Percentiles rank a stretch among this genome's conserved stretches.
phyloP scores from a whole-genome alignment of 1,140 invertebrate genomes.

The Drosophila oshimai region DNA sequence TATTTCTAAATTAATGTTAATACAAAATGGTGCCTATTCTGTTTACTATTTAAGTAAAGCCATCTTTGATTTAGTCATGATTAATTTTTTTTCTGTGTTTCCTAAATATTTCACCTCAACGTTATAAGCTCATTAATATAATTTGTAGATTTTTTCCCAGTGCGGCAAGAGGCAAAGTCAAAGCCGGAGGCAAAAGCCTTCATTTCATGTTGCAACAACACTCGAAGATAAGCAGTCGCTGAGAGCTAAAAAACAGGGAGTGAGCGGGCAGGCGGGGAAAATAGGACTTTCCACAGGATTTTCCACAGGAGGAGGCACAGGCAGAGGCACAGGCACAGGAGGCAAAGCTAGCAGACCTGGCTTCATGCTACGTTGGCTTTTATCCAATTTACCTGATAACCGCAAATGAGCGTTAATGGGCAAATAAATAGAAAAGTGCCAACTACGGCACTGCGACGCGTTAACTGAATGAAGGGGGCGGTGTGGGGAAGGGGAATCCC shows the following conservation, averaged over 20 bases:
- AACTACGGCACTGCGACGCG: constrained; percentile 70
- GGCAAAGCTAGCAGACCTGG: constrained; percentile 24
- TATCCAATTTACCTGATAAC: constrained; percentile 81
- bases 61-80: no score
- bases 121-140: background rate
- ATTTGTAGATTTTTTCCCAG: constrained; percentile 1
- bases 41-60: no score
- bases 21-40: no score
- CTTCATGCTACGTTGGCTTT: constrained; percentile 80
- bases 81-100: no score
- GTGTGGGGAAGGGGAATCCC: background rate
- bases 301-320: constrained; percentile 20
- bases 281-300: constrained; percentile 19
- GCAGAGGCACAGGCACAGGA: background rate
- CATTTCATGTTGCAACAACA: constrained; percentile 69
- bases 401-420: constrained; percentile 79
- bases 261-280: constrained; percentile 18
- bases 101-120: background rate
- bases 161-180: constrained; percentile 12
- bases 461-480: constrained; percentile 59
- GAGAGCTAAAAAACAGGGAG: background rate
- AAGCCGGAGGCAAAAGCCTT: constrained; percentile 46
- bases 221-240: constrained; percentile 60
- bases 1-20: no score
- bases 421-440: constrained; percentile 80